phyloP scores from a whole-genome alignment of 2,888 invertebrate species.

The Eumerus sabulonum region DNA sequence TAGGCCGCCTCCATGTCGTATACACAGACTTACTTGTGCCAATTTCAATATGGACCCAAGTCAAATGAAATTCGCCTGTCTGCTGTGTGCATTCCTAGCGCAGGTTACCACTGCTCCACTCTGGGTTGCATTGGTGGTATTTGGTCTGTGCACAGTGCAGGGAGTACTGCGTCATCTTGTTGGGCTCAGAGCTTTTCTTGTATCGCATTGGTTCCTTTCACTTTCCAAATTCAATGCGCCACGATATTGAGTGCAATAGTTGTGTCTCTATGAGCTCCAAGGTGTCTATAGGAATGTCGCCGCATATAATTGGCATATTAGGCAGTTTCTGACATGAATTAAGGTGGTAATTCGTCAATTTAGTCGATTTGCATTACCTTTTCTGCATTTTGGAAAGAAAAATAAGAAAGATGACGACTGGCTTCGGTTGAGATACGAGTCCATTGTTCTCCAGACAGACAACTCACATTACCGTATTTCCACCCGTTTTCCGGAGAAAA shows the following conservation, averaged over 20 bases:
- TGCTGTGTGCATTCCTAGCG: conserved; percentile 3
- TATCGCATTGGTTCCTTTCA: conserved; percentile 56
- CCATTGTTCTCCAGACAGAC: too few species aligned
- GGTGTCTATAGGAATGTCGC: neutral
- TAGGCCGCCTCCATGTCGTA: conserved; percentile 51
- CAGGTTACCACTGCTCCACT: neutral
- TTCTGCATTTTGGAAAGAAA: too few species aligned
- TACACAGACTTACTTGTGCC: conserved; percentile 11
- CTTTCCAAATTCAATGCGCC: conserved; percentile 35
- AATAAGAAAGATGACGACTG: too few species aligned
- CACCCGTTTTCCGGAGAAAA: too few species aligned
- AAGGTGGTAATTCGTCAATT: too few species aligned
- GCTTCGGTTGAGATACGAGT: too few species aligned
- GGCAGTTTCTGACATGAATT: too few species aligned
- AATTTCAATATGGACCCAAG: conserved; percentile 8
- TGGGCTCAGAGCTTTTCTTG: conserved; percentile 45
- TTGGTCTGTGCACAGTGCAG: conserved; percentile 41
- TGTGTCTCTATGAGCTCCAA: neutral
- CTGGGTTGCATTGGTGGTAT: conserved; percentile 3
- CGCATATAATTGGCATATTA: too few species aligned
- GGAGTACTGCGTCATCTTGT: conserved; percentile 61
- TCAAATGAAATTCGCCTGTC: conserved; percentile 28
- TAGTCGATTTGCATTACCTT: too few species aligned
- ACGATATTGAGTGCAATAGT: conserved; percentile 43
- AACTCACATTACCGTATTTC: too few species aligned